Evolutionary conservation across 2,113 vertebrate species (phyloP).

Genomic region (Paradoxurus hermaphroditus): DNA sequence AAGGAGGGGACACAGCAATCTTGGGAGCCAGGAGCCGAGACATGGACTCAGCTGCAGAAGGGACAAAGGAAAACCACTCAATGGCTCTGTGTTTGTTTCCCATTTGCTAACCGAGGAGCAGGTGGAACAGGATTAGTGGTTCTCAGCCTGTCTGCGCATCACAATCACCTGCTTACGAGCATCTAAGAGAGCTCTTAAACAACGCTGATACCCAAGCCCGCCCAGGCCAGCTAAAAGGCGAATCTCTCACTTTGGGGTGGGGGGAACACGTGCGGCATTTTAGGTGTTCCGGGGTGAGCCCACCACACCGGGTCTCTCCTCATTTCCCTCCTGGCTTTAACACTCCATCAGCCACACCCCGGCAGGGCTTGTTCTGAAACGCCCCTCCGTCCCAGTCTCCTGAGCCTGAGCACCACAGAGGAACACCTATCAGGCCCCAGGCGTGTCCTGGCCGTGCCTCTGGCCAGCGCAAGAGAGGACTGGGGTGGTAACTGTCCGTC

Average conservation of each 20-base stretch:
- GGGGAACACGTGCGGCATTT: accelerated
- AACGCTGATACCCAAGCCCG: accelerated
- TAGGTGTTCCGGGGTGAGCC: too few species aligned
- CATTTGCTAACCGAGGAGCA: accelerated
- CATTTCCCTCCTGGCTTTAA: background rate
- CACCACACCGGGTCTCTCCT: background rate
- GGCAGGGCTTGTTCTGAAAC: background rate
- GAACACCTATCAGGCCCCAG: background rate
- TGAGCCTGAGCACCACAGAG: background rate
- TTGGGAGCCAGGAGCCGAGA: background rate
- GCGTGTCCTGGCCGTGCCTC: background rate
- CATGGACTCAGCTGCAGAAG: background rate
- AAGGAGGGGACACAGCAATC: background rate
- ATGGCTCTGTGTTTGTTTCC: accelerated
- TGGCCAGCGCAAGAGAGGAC: background rate
- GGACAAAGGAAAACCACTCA: background rate
- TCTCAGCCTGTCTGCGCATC: background rate
- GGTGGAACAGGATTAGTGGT: accelerated
- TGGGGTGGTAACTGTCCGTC: too few species aligned
- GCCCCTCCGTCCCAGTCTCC: too few species aligned
- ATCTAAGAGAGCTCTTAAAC: too few species aligned
- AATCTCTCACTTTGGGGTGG: too few species aligned
- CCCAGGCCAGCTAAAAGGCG: background rate
- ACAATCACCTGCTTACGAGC: background rate
- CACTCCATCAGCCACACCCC: background rate